These are phyloP conservation scores for Bergia sp. DNA, from an alignment of 92 coral and sea anemone species.

Conservation along the genomic window DNA sequence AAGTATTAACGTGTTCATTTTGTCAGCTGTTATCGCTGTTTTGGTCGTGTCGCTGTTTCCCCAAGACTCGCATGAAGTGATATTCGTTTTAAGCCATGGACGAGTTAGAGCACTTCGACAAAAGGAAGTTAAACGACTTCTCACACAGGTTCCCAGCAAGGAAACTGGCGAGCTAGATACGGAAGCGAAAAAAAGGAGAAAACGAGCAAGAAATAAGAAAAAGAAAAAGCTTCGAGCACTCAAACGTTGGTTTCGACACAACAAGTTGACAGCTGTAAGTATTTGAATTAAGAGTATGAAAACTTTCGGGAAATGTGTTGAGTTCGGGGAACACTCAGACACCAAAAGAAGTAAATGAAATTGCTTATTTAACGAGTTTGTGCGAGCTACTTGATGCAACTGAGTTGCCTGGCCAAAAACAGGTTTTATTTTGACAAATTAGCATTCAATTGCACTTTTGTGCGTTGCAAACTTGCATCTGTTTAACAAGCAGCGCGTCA, in stretches of 20 bases:
- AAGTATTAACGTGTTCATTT: neutral
- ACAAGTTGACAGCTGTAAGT: neutral
- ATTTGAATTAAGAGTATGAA: neutral
- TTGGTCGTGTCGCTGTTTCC: slow-evolving; percentile 67
- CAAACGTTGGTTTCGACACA: slow-evolving; percentile 47
- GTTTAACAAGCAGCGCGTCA: neutral
- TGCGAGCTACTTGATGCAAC: slow-evolving; percentile 17
- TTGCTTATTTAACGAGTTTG: too few species aligned
- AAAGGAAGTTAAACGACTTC: neutral
- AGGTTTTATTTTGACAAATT: neutral
- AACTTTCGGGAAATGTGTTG: neutral
- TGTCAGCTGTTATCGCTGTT: slow-evolving; percentile 23
- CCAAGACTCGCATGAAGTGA: slow-evolving; percentile 70
- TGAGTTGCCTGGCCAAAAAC: neutral
- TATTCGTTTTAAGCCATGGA: slow-evolving; percentile 74
- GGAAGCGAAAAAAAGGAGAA: slow-evolving; percentile 44
- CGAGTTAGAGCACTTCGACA: neutral
- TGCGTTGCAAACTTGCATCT: neutral
- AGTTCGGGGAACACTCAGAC: neutral
- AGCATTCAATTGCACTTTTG: neutral
- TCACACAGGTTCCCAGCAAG: neutral
- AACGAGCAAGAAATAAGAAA: slow-evolving; percentile 7
- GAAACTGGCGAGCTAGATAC: neutral
- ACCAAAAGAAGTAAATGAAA: neutral
- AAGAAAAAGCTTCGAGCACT: slow-evolving; percentile 43